A percentile compares a stretch with the other conserved stretches of the same genome.
phyloP scores from a whole-genome alignment of 2,113 vertebrate genomes.

The Cyrtonyx montezumae region DNA sequence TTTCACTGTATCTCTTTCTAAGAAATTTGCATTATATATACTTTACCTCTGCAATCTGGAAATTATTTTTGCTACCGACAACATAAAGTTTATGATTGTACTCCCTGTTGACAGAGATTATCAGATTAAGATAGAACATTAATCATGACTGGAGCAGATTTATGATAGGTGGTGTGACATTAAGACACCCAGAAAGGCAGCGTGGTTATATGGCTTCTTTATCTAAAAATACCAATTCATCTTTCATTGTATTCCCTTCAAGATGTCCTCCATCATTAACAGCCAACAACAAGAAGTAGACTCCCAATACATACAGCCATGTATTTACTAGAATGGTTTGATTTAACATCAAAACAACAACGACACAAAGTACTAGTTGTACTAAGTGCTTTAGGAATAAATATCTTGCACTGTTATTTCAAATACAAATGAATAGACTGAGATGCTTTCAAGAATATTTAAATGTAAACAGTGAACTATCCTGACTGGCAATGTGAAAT shows the following conservation, averaged over 20 bases:
- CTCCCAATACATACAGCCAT: not conserved
- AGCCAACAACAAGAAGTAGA: not conserved
- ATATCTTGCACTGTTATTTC: not conserved
- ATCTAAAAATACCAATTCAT: not conserved
- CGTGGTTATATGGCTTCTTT: not conserved
- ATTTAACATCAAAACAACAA: not conserved
- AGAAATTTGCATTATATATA: not conserved
- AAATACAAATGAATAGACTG: constrained; percentile 14
- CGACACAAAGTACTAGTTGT: not conserved
- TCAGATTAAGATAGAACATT: not conserved
- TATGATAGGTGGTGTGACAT: not conserved
- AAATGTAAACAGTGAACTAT: not conserved
- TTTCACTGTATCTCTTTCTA: not conserved
- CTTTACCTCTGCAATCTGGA: not conserved
- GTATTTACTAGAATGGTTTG: constrained; percentile 31
- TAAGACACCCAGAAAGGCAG: not conserved
- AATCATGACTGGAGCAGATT: not conserved
- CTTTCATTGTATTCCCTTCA: not conserved
- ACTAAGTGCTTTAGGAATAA: constrained; percentile 49
- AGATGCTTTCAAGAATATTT: constrained; percentile 41
- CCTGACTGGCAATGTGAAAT: constrained; percentile 4
- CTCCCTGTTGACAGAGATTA: not conserved
- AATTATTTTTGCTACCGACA: not conserved
- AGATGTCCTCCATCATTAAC: not conserved
- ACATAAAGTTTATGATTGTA: not conserved